phyloP scores from a whole-genome alignment of 2,113 vertebrate species.

The Cettia cetti region DNA sequence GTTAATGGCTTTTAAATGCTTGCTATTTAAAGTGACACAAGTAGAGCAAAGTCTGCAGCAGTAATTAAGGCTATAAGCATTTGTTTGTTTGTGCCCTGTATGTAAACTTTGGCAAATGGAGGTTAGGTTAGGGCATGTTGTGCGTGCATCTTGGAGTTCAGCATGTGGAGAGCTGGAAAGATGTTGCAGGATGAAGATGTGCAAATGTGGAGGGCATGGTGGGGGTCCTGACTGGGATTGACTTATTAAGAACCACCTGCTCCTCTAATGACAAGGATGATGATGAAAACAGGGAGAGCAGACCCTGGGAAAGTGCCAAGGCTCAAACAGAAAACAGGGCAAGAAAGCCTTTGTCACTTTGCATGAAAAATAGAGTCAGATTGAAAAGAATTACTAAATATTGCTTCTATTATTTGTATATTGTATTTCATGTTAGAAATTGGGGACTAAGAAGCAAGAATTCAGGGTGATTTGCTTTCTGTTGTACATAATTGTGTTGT shows the following conservation, averaged over 20 bases:
- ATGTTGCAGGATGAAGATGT: not conserved
- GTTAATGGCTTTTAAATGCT: not conserved
- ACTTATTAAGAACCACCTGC: not conserved
- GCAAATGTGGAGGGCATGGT: not conserved
- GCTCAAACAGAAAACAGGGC: not conserved
- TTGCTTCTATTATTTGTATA: not conserved
- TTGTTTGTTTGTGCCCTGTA: not conserved
- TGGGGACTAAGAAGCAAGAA: not conserved
- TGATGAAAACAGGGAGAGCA: not conserved
- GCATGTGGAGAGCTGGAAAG: not conserved
- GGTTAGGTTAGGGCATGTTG: not conserved
- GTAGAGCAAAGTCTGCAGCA: not conserved
- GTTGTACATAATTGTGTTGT: not conserved
- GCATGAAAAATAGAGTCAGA: not conserved
- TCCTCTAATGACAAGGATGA: not conserved
- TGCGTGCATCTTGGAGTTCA: not conserved
- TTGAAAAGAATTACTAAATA: not conserved
- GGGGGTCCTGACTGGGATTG: not conserved
- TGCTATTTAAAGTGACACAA: not conserved
- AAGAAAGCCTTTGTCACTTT: not conserved
- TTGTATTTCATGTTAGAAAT: not conserved
- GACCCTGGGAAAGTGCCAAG: not conserved
- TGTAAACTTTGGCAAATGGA: not conserved
- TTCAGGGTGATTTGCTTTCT: conserved; percentile 2
- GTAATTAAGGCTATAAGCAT: not conserved